Evolutionary conservation across 2,888 invertebrate genomes (phyloP).

Genomic region (Ceriagrion tenellum): DNA sequence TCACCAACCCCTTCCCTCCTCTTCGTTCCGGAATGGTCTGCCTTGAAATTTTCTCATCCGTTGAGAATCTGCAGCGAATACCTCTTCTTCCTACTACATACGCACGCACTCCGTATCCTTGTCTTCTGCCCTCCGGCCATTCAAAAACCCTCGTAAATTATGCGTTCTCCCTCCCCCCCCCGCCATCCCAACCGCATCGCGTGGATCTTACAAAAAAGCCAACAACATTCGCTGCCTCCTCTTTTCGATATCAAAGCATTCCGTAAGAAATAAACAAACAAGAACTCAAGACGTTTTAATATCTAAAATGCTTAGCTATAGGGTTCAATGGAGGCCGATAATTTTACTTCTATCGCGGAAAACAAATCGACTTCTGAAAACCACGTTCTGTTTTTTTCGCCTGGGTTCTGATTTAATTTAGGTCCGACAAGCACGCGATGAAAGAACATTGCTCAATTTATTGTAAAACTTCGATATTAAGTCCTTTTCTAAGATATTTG

Average conservation of each 20-base stretch:
- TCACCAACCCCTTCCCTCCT: not conserved
- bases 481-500: too few relatives aligned
- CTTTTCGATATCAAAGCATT: not conserved
- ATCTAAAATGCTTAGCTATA: too few relatives aligned
- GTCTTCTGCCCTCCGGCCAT: not conserved
- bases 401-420: too few relatives aligned
- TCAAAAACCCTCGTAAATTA: conserved; percentile 23
- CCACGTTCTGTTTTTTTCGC: too few relatives aligned
- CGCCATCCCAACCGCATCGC: not conserved
- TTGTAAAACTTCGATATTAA: too few relatives aligned
- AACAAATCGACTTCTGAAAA: too few relatives aligned
- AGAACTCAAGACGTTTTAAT: too few relatives aligned
- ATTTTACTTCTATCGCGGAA: too few relatives aligned
- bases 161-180: not conserved
- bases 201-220: not conserved
- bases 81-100: not conserved
- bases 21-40: not conserved
- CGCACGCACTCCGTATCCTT: not conserved
- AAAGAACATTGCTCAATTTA: too few relatives aligned
- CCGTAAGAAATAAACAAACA: too few relatives aligned
- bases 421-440: too few relatives aligned
- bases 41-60: not conserved
- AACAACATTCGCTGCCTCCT: not conserved
- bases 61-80: not conserved
- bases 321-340: too few relatives aligned